These are phyloP conservation scores for Mayetiola destructor DNA, from an alignment of 2,888 invertebrate genomes.

Conservation along the genomic window DNA sequence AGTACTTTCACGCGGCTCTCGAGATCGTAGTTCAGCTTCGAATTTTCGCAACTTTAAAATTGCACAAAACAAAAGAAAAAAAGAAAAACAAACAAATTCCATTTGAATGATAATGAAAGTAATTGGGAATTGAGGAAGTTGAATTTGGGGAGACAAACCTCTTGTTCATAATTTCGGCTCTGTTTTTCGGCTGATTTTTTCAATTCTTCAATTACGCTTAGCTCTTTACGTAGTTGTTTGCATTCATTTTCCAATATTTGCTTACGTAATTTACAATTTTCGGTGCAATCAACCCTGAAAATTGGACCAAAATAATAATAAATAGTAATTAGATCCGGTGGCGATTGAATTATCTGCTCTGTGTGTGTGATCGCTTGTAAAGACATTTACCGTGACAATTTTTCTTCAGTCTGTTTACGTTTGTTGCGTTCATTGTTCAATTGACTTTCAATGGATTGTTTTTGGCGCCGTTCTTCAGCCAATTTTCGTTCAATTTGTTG, in stretches of 20 bases:
- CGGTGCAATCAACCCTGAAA: conserved; percentile 46
- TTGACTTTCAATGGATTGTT: conserved; percentile 57
- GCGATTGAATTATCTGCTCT: not conserved
- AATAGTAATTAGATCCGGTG: not conserved
- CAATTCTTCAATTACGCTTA: conserved; percentile 51
- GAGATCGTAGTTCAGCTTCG: conserved; percentile 31
- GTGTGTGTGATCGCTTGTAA: not conserved
- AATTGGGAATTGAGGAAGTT: not conserved
- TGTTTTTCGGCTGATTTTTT: conserved; percentile 36
- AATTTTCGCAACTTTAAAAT: conserved; percentile 27
- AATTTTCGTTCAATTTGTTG: conserved; percentile 64
- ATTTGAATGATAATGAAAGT: not conserved
- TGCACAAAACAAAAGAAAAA: not conserved
- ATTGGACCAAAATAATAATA: not conserved
- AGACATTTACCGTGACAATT: conserved; percentile 30
- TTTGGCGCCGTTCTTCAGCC: conserved; percentile 64
- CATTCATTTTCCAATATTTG: conserved; percentile 54
- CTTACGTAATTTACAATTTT: conserved; percentile 48
- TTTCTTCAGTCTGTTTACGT: conserved; percentile 40
- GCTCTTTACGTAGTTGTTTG: conserved; percentile 48
- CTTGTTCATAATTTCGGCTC: conserved; percentile 33
- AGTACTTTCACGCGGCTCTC: conserved; percentile 39
- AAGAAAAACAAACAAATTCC: not conserved
- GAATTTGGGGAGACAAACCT: conserved; percentile 23
- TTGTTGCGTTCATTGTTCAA: conserved; percentile 57